phyloP scores from a whole-genome alignment of 2,113 vertebrate species.

The Percina caprodes region DNA sequence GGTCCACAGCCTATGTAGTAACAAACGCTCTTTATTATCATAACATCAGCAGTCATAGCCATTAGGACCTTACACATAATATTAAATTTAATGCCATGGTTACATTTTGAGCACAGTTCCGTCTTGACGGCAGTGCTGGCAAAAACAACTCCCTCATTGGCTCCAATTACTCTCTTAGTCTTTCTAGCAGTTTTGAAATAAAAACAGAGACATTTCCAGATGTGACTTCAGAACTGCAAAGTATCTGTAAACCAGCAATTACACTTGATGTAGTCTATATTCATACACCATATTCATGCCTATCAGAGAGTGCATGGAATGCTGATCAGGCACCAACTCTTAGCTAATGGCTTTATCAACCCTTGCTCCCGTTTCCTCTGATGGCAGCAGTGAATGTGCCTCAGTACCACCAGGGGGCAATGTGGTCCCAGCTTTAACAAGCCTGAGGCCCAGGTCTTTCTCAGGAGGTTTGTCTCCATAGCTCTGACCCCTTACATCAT shows the following conservation, averaged over 20 bases:
- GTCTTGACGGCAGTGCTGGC: too few species aligned
- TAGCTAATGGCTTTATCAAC: not conserved
- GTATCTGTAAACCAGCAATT: not conserved
- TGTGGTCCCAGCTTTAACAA: constrained; percentile 38
- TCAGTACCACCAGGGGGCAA: constrained; percentile 63
- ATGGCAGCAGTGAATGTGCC: not conserved
- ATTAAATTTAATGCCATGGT: not conserved
- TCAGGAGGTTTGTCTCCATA: constrained; percentile 26
- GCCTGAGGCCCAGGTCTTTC: too few species aligned
- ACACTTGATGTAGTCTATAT: not conserved
- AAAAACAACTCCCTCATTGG: not conserved
- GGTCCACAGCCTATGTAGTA: too few species aligned
- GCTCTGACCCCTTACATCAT: constrained; percentile 51
- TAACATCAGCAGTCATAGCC: too few species aligned
- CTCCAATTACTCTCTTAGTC: not conserved
- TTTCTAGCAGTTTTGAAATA: not conserved
- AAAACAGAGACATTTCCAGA: too few species aligned
- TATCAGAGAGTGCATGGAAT: not conserved
- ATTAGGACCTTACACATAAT: too few species aligned
- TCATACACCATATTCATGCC: not conserved
- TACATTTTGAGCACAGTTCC: not conserved
- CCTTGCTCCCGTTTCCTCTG: not conserved
- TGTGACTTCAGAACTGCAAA: not conserved
- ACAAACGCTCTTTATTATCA: too few species aligned
- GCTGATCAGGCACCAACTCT: not conserved